Percentiles rank a stretch among this genome's conserved stretches.
Evolutionary conservation across 2,113 vertebrate species (phyloP).

Genomic region (Lates calcarifer): DNA sequence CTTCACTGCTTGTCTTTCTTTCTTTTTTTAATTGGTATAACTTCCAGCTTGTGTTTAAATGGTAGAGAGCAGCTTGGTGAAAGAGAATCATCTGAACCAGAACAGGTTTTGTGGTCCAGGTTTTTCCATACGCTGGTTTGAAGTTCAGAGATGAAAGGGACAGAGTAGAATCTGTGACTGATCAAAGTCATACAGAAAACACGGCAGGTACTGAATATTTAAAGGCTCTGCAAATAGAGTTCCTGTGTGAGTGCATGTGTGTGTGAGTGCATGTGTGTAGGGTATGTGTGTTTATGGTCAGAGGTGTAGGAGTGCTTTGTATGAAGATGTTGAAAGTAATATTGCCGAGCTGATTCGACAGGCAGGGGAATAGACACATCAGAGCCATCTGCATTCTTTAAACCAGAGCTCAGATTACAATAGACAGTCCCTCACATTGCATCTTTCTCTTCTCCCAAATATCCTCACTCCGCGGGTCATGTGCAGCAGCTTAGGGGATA

Average conservation of each 20-base stretch:
- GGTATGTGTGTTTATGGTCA: constrained; percentile 28
- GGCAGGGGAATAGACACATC: constrained; percentile 47
- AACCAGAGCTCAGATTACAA: constrained; percentile 42
- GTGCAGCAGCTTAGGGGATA: constrained; percentile 29
- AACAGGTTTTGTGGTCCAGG: constrained; percentile 64
- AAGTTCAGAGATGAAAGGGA: constrained; percentile 82
- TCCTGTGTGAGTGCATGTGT: constrained; percentile 17
- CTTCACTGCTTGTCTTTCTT: neutral
- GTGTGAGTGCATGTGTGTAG: constrained; percentile 14
- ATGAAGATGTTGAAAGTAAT: constrained; percentile 49
- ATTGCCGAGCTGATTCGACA: constrained; percentile 56
- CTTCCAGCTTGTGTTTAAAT: constrained; percentile 21
- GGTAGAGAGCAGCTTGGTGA: constrained; percentile 32
- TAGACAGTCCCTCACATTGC: constrained; percentile 57
- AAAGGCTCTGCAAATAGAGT: constrained; percentile 64
- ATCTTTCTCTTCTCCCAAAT: constrained; percentile 37
- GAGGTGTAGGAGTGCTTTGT: neutral
- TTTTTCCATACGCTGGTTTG: constrained; percentile 70
- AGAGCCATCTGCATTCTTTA: constrained; percentile 42
- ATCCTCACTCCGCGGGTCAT: constrained; percentile 31
- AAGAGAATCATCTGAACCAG: constrained; percentile 44
- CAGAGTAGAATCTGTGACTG: constrained; percentile 75
- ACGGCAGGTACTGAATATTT: constrained; percentile 82
- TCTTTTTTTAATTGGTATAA: neutral
- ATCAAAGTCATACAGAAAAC: constrained; percentile 81